These are phyloP conservation scores for Paramuricea clavata DNA, from an alignment of 92 coral and sea anemone genomes.

Conservation along the genomic window DNA sequence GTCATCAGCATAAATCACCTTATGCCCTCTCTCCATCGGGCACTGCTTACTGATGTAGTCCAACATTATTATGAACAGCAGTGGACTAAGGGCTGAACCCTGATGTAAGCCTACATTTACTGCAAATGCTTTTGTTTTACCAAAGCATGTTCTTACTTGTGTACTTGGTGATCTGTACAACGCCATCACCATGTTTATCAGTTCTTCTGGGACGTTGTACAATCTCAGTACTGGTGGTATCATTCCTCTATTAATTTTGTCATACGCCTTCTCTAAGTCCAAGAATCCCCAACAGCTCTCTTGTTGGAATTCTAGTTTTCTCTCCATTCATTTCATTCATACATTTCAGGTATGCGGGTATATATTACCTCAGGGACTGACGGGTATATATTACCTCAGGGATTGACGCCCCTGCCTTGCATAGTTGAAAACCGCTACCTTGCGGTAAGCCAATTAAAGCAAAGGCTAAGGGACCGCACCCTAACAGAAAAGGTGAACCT, in stretches of 20 bases:
- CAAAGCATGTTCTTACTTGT: neutral
- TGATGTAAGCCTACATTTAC: constrained; percentile 3
- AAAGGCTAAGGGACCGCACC: too few species aligned
- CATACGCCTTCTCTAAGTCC: constrained; percentile 43
- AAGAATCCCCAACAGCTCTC: constrained; percentile 4
- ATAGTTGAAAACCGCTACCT: too few species aligned
- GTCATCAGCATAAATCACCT: constrained; percentile 28
- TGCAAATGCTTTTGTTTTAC: neutral
- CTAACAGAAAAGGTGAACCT: too few species aligned
- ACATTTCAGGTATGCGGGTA: too few species aligned
- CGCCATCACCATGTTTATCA: neutral
- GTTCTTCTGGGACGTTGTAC: neutral
- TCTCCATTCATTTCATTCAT: constrained; percentile 4
- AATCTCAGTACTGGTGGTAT: neutral
- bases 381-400: too few species aligned
- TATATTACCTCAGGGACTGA: too few species aligned
- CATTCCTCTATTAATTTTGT: neutral
- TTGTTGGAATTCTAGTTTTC: neutral
- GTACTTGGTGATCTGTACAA: neutral
- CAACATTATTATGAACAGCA: neutral
- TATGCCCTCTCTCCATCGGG: neutral
- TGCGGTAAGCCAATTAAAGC: too few species aligned
- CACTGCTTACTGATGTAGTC: constrained; percentile 15
- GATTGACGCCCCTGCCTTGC: too few species aligned
- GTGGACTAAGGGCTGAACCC: constrained; percentile 1